Evolutionary conservation across 1,140 invertebrate species (phyloP).

Genomic region (Eubasilissa regina): DNA sequence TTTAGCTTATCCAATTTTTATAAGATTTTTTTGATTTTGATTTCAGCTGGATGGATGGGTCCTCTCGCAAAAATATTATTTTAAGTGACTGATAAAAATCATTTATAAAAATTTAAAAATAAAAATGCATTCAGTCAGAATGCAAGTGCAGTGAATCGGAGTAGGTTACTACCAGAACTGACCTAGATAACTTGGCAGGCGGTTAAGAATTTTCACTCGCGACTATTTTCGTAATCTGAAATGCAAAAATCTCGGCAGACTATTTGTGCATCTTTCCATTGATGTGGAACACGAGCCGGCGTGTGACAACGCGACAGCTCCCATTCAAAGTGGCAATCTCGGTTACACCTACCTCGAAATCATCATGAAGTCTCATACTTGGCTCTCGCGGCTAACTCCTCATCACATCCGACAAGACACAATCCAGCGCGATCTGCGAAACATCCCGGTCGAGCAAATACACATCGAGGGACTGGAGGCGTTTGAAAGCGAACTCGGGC

Average conservation of each 20-base stretch:
- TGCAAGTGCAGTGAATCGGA: conserved; percentile 17
- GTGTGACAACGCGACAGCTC: background rate
- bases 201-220: conserved; percentile 17
- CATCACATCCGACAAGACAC: conserved; percentile 9
- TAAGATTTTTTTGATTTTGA: conserved; percentile 1
- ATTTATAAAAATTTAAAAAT: background rate
- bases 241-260: background rate
- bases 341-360: conserved; percentile 57
- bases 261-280: no score
- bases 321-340: background rate
- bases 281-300: background rate
- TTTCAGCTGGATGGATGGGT: no score
- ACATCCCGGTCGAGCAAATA: background rate
- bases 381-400: background rate
- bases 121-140: conserved; percentile 1
- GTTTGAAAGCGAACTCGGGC: background rate
- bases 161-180: conserved; percentile 44
- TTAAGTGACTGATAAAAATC: background rate
- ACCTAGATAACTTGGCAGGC: conserved; percentile 47
- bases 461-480: no score
- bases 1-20: background rate
- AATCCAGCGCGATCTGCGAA: background rate
- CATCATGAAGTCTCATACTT: conserved; percentile 59
- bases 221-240: conserved; percentile 29
- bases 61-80: background rate